Conservation (phyloP, 2,888 invertebrate species). For the Sphinx pinastri region DNA sequence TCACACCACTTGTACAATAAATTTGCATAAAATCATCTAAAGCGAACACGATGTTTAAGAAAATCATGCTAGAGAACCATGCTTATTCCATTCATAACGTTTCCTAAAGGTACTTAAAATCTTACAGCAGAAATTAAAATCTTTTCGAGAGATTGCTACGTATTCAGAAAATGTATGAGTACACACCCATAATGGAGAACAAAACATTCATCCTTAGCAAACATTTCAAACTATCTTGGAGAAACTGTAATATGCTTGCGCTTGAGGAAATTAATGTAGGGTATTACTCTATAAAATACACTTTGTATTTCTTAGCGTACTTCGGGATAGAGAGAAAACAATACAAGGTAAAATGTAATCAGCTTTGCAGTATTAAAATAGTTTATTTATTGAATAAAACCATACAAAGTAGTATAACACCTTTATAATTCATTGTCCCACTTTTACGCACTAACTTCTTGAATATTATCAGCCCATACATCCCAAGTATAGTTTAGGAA, state of each 20-base stretch:
- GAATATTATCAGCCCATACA: slow-evolving; percentile 51
- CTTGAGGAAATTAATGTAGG: neutral
- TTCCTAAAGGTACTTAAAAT: neutral
- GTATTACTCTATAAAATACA: neutral
- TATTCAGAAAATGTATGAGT: slow-evolving; percentile 19
- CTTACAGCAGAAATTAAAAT: slow-evolving; percentile 9
- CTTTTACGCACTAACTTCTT: neutral
- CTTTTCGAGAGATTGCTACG: neutral
- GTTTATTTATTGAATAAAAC: too few species aligned
- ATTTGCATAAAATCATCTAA: neutral
- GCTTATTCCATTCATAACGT: neutral
- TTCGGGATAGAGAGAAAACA: too few species aligned
- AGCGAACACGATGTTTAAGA: neutral
- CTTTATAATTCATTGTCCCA: neutral
- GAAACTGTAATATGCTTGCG: slow-evolving; percentile 1
- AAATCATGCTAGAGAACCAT: neutral
- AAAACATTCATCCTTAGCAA: slow-evolving; percentile 20
- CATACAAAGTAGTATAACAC: too few species aligned
- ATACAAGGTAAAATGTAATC: too few species aligned
- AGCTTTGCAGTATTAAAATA: too few species aligned
- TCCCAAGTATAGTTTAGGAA: slow-evolving; percentile 67
- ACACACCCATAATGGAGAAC: neutral
- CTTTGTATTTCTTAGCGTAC: too few species aligned
- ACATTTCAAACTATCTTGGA: slow-evolving; percentile 6
- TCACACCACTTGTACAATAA: neutral